These are phyloP conservation scores for Puntigrus tetrazona DNA, from an alignment of 2,113 vertebrate species.

Conservation along the genomic window DNA sequence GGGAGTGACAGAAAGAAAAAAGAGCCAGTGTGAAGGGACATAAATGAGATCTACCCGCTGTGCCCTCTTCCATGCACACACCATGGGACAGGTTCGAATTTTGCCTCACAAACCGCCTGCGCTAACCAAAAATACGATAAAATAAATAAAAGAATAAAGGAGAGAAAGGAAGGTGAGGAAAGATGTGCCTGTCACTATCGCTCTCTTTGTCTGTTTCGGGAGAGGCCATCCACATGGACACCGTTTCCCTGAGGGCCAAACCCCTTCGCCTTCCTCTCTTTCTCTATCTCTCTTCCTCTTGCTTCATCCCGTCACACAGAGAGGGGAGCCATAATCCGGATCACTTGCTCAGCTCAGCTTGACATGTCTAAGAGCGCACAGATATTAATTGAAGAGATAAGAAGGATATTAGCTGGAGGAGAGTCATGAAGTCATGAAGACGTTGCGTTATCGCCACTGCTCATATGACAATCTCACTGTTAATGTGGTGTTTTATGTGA, in stretches of 20 bases:
- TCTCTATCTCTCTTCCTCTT: background rate
- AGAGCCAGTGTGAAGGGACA: constrained; percentile 45
- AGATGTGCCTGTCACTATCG: constrained; percentile 44
- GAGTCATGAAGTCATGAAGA: constrained; percentile 54
- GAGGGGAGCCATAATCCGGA: constrained; percentile 70
- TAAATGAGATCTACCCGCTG: constrained; percentile 44
- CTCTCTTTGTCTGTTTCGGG: constrained; percentile 12
- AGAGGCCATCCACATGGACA: constrained; percentile 60
- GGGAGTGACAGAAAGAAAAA: constrained; percentile 48
- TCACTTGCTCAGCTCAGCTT: constrained; percentile 69
- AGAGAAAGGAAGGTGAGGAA: constrained; percentile 35
- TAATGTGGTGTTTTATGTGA: constrained; percentile 24
- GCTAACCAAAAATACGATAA: background rate
- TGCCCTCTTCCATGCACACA: background rate
- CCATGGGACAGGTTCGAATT: background rate
- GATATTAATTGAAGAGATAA: constrained; percentile 80
- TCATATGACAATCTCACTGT: constrained; percentile 48
- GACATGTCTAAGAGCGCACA: constrained; percentile 66
- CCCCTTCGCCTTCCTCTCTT: background rate
- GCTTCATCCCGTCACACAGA: constrained; percentile 62
- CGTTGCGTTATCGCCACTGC: constrained; percentile 57
- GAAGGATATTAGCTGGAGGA: constrained; percentile 68
- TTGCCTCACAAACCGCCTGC: background rate
- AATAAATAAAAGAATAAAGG: constrained; percentile 23
- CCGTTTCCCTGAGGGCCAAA: constrained; percentile 62